These are phyloP conservation scores for Oasisia sp. DNA, from an alignment of 2,888 invertebrate genomes.

Conservation along the genomic window DNA sequence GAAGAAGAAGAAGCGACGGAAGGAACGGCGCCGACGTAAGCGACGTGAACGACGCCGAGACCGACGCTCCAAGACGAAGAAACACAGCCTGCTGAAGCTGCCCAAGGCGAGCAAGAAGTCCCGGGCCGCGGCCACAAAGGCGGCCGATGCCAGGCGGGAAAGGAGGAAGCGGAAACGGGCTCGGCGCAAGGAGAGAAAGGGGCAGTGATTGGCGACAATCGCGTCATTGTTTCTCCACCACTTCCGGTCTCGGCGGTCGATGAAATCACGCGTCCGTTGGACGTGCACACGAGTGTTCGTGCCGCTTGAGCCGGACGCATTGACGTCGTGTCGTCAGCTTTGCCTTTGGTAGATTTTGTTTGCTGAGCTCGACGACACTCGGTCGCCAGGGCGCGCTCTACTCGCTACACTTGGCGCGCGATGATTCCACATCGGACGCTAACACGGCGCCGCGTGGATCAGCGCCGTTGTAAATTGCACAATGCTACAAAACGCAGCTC, in stretches of 20 bases:
- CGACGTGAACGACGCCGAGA: not conserved
- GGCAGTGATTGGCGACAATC: not conserved
- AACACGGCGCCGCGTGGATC: not conserved
- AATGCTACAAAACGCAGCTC: not conserved
- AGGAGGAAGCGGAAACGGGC: not conserved
- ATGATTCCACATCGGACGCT: not conserved
- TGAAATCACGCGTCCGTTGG: not conserved
- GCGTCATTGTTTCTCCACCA: not conserved
- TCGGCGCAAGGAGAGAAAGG: not conserved
- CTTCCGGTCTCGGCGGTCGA: not conserved
- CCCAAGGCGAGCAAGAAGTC: not conserved
- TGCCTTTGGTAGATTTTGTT: not conserved
- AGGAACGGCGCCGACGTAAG: not conserved
- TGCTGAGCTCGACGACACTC: not conserved
- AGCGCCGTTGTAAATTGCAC: not conserved
- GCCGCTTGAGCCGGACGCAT: not conserved
- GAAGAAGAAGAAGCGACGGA: constrained; percentile 23
- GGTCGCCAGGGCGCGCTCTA: not conserved
- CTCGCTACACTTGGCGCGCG: not conserved
- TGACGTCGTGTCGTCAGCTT: not conserved
- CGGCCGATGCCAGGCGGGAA: not conserved
- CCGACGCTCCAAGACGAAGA: not conserved
- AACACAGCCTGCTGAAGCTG: not conserved
- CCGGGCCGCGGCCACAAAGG: not conserved
- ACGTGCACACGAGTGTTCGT: not conserved